Evolutionary conservation across 2,888 invertebrate species (phyloP).

Genomic region (Drosophila nr. medialis): DNA sequence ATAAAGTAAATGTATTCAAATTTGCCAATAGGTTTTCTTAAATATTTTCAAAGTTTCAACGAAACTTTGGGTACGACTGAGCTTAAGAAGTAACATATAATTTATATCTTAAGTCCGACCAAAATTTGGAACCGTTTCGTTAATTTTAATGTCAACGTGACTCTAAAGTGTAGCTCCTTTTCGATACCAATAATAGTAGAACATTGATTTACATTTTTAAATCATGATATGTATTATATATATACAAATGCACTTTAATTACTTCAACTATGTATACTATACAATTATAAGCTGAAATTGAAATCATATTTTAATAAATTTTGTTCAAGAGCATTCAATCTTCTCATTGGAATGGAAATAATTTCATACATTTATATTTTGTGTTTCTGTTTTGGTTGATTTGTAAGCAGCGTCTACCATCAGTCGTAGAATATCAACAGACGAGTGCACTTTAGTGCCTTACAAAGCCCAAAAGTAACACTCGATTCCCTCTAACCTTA

Average conservation of each 20-base stretch:
- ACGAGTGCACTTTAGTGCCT: conserved; percentile 60
- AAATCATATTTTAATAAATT: too few species aligned
- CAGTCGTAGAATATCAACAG: conserved; percentile 62
- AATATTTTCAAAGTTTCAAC: too few species aligned
- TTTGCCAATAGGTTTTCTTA: too few species aligned
- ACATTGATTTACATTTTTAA: background rate
- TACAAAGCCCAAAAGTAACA: conserved; percentile 53
- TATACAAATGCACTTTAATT: background rate
- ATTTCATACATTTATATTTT: background rate
- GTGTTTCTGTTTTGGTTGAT: conserved; percentile 34
- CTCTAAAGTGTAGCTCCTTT: too few species aligned
- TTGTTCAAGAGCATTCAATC: background rate
- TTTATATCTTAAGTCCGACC: too few species aligned
- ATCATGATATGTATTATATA: background rate
- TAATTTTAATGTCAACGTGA: too few species aligned
- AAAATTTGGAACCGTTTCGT: too few species aligned
- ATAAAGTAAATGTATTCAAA: too few species aligned
- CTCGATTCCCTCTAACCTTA: conserved; percentile 34
- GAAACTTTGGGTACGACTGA: too few species aligned
- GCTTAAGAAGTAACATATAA: too few species aligned
- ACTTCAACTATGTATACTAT: background rate
- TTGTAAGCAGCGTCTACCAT: conserved; percentile 66
- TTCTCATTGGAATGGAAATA: background rate
- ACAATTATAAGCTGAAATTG: background rate
- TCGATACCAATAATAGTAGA: too few species aligned